Evolutionary conservation across 2,888 invertebrate genomes (phyloP).

Genomic region (Eupithecia vulgata): DNA sequence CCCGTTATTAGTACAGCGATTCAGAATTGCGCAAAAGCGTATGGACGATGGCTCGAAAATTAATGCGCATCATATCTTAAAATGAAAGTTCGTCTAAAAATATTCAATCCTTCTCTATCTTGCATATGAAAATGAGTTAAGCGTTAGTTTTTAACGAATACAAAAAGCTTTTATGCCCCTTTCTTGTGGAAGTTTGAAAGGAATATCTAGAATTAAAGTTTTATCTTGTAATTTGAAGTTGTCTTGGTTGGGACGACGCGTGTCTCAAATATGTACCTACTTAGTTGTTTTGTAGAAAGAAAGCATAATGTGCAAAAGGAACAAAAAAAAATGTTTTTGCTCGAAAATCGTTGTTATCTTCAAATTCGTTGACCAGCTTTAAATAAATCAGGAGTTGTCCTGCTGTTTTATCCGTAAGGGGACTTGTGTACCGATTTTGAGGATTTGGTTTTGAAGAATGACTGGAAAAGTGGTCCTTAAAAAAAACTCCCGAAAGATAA

Average conservation of each 20-base stretch:
- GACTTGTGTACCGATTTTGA: too few relatives aligned
- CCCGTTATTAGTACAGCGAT: background rate
- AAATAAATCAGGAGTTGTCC: background rate
- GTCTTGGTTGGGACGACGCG: background rate
- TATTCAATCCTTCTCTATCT: conserved; percentile 26
- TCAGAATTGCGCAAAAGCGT: background rate
- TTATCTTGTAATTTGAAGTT: background rate
- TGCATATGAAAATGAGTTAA: conserved; percentile 32
- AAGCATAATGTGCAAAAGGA: background rate
- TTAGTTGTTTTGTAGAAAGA: background rate
- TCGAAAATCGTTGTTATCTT: background rate
- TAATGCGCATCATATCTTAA: conserved; percentile 1
- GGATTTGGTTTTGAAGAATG: too few relatives aligned
- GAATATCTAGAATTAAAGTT: background rate
- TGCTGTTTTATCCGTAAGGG: background rate
- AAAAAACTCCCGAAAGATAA: too few relatives aligned
- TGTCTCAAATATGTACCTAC: background rate
- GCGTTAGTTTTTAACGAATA: conserved; percentile 19
- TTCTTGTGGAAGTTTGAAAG: background rate
- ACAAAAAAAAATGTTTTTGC: background rate
- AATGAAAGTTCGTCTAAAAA: conserved; percentile 17
- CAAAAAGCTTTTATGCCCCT: conserved; percentile 30
- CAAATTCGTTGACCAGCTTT: background rate
- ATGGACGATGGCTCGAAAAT: background rate
- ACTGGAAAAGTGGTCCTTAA: too few relatives aligned